Percentiles rank a stretch among this genome's conserved stretches.
These are phyloP conservation scores for Syrrhaptes paradoxus DNA, from an alignment of 2,113 vertebrate species.

Conservation along the genomic window DNA sequence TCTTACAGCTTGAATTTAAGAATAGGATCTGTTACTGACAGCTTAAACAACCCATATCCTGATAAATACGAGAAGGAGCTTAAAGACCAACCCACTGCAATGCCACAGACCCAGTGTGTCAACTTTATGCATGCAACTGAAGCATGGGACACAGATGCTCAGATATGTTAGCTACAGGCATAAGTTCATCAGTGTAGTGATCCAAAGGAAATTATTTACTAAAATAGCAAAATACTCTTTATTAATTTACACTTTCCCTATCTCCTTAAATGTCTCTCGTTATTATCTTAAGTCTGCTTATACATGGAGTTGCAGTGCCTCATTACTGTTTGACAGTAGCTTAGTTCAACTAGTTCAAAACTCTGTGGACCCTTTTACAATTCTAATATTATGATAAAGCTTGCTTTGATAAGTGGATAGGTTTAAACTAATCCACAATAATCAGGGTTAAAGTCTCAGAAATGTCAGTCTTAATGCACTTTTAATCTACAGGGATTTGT, in stretches of 20 bases:
- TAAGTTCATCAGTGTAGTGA: not conserved
- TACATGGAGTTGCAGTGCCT: not conserved
- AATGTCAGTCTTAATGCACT: not conserved
- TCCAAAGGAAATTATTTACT: not conserved
- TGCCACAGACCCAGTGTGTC: not conserved
- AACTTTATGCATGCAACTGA: not conserved
- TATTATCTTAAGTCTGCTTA: not conserved
- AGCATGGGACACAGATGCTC: not conserved
- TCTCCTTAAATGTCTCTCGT: not conserved
- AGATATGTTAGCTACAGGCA: not conserved
- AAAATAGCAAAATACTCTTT: not conserved
- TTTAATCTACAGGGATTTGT: not conserved
- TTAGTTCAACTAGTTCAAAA: not conserved
- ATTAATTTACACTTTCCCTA: not conserved
- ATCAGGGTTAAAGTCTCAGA: not conserved
- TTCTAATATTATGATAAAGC: not conserved
- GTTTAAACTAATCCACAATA: not conserved
- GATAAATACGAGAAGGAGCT: not conserved
- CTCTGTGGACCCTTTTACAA: not conserved
- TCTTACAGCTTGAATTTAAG: not conserved
- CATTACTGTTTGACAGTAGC: not conserved
- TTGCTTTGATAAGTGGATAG: not conserved
- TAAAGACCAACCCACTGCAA: not conserved
- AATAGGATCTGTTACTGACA: not conserved
- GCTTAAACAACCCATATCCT: not conserved